Base-by-base conservation (phyloP, 2,797 vertebrate species). In the Mus spretus region DNA sequence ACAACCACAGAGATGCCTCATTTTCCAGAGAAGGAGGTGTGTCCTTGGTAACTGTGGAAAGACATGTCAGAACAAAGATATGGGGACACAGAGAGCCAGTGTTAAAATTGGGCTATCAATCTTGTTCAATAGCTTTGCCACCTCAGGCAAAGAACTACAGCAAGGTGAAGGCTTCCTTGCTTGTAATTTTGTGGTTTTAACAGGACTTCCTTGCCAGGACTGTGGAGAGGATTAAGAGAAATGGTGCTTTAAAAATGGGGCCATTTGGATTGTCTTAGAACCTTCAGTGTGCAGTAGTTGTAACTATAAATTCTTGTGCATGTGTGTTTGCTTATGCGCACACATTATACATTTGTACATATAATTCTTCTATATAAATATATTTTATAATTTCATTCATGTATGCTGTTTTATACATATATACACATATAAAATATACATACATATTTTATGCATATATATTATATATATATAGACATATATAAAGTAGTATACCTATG, bases 71-170 rank as follows among this genome's bases (percentile, higher is more conserved):
- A 37, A 17, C 47, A 53, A 44, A 55, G 77, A 15, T 17, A 13
- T n/a, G 12, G 75, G 80, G 55, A n/a, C 70, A 22, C 13, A 28
- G 0, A 13, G 0, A 0, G 28, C 19, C 1, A 7, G 22, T 44
- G 89, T 22, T 92, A 65, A 57, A 65, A 40, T 40, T 65, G 65
- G 55, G 14, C 19, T 57, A 10, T 74, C 55, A 78, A 12, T 80
- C 67, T 67, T 59, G 55, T 28, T 63, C 53, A 31, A 59, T 6
- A 13, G 84, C 20, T 40, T 77, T 57, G 59, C 28, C 13, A n/a
- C 67, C 67, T 93, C 85, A 44, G 91, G 81, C 84, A 19, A 61
- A 20, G 37, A 65, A 12, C 6, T 37, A 7, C 55, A 26, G 40
- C n/a, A 44, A 34, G 44, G 55, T 11, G 24, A 82, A 50, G 34